phyloP scores from a whole-genome alignment of 2,888 invertebrate genomes.

The Mesopsocus fuscifrons region DNA sequence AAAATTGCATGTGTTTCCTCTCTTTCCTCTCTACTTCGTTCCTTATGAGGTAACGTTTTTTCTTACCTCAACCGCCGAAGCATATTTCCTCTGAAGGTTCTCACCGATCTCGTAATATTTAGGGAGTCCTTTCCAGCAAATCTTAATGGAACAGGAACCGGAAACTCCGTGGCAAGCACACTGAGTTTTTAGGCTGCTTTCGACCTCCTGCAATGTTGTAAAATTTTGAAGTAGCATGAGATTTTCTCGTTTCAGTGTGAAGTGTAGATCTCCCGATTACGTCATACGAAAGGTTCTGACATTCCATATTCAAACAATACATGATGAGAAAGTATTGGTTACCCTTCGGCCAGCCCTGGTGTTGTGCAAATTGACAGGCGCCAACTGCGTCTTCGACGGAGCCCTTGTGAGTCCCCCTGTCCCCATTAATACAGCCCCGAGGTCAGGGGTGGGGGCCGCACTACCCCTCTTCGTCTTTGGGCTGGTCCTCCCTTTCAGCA shows the following conservation, averaged over 20 bases:
- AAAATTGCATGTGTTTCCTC: no score
- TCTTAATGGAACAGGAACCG: slow-evolving; percentile 62
- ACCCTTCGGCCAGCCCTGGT: slow-evolving; percentile 59
- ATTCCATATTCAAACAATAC: no score
- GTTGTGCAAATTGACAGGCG: slow-evolving; percentile 62
- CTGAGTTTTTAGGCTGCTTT: slow-evolving; percentile 35
- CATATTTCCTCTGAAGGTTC: slow-evolving; percentile 37
- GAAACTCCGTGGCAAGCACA: slow-evolving; percentile 77
- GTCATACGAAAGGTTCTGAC: no score
- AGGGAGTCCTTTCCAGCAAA: slow-evolving; percentile 60
- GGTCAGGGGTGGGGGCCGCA: not conserved
- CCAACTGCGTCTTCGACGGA: slow-evolving; percentile 32
- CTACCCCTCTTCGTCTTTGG: slow-evolving; percentile 12
- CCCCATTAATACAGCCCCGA: slow-evolving; percentile 24
- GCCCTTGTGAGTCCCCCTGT: slow-evolving; percentile 32
- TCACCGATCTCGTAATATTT: slow-evolving; percentile 31
- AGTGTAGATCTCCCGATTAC: no score
- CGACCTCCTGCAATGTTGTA: slow-evolving; percentile 34
- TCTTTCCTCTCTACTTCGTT: no score
- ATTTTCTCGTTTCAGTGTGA: not conserved
- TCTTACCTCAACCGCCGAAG: slow-evolving; percentile 31
- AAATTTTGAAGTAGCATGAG: not conserved
- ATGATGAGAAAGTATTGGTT: no score
- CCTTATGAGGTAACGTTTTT: no score
- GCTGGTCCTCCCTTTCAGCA: slow-evolving; percentile 13